Conservation (phyloP, 1,140 invertebrate species). For the Agrypnia vestita region DNA sequence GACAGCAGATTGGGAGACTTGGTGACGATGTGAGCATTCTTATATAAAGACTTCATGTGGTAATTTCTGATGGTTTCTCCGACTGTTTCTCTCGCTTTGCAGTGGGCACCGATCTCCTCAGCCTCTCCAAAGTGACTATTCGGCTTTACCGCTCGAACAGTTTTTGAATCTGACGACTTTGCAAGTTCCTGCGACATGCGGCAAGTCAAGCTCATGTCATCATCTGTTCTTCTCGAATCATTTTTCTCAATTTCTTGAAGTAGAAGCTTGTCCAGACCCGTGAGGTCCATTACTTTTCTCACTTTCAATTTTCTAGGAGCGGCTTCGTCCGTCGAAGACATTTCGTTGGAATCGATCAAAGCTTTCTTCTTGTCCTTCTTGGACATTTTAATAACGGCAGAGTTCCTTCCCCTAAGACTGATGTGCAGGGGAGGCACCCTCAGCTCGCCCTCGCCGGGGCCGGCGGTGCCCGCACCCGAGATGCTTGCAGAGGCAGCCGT, state of each 20-base stretch:
- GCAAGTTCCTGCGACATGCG: not conserved
- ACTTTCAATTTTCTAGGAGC: conserved; percentile 71
- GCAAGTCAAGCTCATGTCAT: conserved; percentile 21
- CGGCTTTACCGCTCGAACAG: conserved; percentile 16
- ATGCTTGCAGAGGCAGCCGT: conserved; percentile 61
- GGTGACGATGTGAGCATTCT: conserved; percentile 71
- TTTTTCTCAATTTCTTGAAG: too few species aligned
- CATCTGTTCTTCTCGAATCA: conserved; percentile 30
- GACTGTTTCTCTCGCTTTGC: conserved; percentile 15
- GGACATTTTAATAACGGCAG: conserved; percentile 89
- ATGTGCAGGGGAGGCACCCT: conserved; percentile 92
- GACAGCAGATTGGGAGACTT: conserved; percentile 66
- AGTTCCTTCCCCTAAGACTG: conserved; percentile 87
- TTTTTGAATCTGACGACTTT: conserved; percentile 19
- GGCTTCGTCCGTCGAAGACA: conserved; percentile 9
- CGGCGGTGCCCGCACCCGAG: conserved; percentile 63
- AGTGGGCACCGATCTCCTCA: conserved; percentile 15
- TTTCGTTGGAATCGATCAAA: conserved; percentile 15
- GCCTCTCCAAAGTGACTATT: conserved; percentile 30
- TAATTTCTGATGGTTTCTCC: conserved; percentile 66
- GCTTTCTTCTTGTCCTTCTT: conserved; percentile 83
- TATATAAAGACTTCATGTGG: conserved; percentile 70
- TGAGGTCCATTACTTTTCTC: conserved; percentile 66
- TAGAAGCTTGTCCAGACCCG: conserved; percentile 60
- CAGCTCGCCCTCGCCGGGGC: conserved; percentile 75